phyloP scores from a whole-genome alignment of 2,113 vertebrate species.

The Upupa epops region DNA sequence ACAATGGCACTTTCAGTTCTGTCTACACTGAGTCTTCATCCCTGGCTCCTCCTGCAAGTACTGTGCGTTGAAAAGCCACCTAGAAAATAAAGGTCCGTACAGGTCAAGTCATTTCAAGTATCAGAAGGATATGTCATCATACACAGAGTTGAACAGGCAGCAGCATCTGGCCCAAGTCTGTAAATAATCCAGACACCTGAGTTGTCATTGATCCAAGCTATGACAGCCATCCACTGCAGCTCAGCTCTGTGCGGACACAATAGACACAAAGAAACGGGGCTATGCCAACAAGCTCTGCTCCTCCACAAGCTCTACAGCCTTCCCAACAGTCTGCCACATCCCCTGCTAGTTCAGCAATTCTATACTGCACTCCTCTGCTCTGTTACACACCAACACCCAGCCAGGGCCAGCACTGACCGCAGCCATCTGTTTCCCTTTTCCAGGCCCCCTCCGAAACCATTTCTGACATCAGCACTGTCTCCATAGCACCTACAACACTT shows the following conservation, averaged over 20 bases:
- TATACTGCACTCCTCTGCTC: not conserved
- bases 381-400: not conserved
- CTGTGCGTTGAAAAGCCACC: not conserved
- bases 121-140: not conserved
- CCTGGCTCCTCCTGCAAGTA: not conserved
- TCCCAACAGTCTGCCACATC: not conserved
- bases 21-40: not conserved
- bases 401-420: not conserved
- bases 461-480: conserved; percentile 30
- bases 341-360: not conserved
- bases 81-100: not conserved
- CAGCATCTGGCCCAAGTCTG: not conserved
- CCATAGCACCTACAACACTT: conserved; percentile 44
- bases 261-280: accelerated
- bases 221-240: not conserved
- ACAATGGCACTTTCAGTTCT: not conserved
- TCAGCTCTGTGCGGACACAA: not conserved
- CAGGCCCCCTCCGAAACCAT: conserved; percentile 24
- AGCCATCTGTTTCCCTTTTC: conserved; percentile 37
- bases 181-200: not conserved
- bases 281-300: not conserved
- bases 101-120: not conserved
- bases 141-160: not conserved
- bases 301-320: not conserved
- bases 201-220: not conserved